phyloP scores from a whole-genome alignment of 2,888 invertebrate species.

The Drepana falcataria region DNA sequence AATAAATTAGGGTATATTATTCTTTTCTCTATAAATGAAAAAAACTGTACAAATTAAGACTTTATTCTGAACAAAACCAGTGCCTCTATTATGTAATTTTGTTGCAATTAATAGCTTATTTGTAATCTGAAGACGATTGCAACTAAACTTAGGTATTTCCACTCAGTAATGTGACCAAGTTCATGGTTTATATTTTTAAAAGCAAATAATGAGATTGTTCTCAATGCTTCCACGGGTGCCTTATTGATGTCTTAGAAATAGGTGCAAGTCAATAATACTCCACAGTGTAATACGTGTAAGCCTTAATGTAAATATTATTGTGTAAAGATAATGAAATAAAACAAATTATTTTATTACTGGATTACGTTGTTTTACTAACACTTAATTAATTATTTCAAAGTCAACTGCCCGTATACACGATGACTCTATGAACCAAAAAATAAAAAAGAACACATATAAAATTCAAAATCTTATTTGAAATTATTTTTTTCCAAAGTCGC shows the following conservation, averaged over 20 bases:
- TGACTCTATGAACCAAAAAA: background rate
- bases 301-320: conserved; percentile 59
- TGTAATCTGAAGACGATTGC: too few relatives aligned
- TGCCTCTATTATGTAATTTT: background rate
- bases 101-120: conserved; percentile 5
- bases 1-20: background rate
- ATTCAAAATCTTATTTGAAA: too few relatives aligned
- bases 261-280: conserved; percentile 72
- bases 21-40: too few relatives aligned
- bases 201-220: background rate
- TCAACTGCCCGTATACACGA: too few relatives aligned
- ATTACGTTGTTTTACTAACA: conserved; percentile 31
- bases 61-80: too few relatives aligned
- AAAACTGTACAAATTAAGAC: too few relatives aligned
- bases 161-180: too few relatives aligned
- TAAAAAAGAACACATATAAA: too few relatives aligned
- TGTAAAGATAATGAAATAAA: conserved; percentile 66
- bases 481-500: too few relatives aligned
- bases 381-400: too few relatives aligned
- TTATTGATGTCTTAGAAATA: conserved; percentile 51
- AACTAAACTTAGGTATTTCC: too few relatives aligned
- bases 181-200: conserved; percentile 2
- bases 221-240: conserved; percentile 67
- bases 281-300: conserved; percentile 49
- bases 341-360: conserved; percentile 74